A percentile compares a stretch with the other conserved stretches of the same genome.
Evolutionary conservation across 2,113 vertebrate genomes (phyloP).

Genomic region (Mirza zaza): DNA sequence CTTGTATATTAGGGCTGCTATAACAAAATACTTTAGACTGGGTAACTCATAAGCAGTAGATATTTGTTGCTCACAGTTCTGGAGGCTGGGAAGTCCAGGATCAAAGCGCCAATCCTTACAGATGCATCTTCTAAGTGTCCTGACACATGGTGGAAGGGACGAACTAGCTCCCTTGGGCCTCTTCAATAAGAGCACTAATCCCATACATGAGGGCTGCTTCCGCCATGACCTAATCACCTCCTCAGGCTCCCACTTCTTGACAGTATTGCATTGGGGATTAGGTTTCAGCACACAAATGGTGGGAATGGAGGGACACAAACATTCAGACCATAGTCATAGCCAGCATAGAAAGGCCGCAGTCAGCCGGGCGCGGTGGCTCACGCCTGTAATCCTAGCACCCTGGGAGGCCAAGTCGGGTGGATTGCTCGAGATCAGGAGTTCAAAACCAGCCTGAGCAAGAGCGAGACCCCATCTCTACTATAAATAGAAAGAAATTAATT

Average conservation of each 20-base stretch:
- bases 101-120: background rate
- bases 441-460: too few species aligned
- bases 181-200: background rate
- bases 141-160: background rate
- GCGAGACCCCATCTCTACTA: too few species aligned
- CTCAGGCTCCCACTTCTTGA: background rate
- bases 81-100: background rate
- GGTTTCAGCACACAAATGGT: background rate
- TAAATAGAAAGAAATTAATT: too few species aligned
- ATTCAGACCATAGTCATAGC: background rate
- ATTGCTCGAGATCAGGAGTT: too few species aligned
- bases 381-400: too few species aligned
- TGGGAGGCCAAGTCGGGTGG: too few species aligned
- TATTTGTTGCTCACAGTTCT: background rate
- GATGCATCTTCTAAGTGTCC: background rate
- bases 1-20: background rate
- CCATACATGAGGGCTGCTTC: background rate
- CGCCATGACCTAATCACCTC: background rate
- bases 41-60: background rate
- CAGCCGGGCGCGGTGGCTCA: too few species aligned
- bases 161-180: too few species aligned
- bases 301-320: background rate
- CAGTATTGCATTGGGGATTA: background rate
- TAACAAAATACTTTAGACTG: background rate
- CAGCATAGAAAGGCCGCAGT: background rate